phyloP scores from a whole-genome alignment of 2,113 vertebrate genomes.

The Bothrops jararaca region DNA sequence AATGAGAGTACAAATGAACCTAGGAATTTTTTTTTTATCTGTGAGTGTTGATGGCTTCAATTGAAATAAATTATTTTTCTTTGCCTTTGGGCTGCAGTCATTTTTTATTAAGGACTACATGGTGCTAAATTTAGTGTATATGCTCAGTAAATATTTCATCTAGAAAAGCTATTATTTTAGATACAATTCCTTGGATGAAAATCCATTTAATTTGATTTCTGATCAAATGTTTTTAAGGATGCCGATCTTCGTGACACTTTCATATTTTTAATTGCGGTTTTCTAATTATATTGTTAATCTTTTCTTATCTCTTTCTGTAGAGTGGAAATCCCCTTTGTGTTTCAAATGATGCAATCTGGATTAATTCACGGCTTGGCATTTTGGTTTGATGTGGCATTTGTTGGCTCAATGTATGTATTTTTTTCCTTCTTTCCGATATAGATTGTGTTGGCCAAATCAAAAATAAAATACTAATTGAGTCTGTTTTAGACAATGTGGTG shows the following conservation, averaged over 20 bases:
- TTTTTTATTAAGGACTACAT: background rate
- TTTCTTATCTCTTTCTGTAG: conserved; percentile 57
- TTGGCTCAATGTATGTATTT: conserved; percentile 71
- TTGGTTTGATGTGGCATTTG: conserved; percentile 82
- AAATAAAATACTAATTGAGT: background rate
- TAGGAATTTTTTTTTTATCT: background rate
- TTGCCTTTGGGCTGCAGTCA: background rate
- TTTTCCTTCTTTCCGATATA: background rate
- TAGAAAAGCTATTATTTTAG: background rate
- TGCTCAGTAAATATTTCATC: background rate
- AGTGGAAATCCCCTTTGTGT: conserved; percentile 80
- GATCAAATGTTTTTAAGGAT: background rate
- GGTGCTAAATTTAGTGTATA: background rate
- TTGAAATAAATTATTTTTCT: background rate
- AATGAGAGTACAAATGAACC: background rate
- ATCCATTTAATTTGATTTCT: background rate
- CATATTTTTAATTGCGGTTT: background rate
- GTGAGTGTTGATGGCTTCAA: background rate
- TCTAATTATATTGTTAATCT: conserved; percentile 9
- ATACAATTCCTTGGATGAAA: background rate
- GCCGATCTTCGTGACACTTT: background rate
- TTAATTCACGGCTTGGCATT: conserved; percentile 78
- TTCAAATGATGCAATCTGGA: conserved; percentile 75
- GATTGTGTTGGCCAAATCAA: background rate
- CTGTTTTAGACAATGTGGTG: background rate